A percentile compares a stretch with the other conserved stretches of the same genome.
phyloP scores from a whole-genome alignment of 2,888 invertebrate genomes.

The Pollenia angustigena region DNA sequence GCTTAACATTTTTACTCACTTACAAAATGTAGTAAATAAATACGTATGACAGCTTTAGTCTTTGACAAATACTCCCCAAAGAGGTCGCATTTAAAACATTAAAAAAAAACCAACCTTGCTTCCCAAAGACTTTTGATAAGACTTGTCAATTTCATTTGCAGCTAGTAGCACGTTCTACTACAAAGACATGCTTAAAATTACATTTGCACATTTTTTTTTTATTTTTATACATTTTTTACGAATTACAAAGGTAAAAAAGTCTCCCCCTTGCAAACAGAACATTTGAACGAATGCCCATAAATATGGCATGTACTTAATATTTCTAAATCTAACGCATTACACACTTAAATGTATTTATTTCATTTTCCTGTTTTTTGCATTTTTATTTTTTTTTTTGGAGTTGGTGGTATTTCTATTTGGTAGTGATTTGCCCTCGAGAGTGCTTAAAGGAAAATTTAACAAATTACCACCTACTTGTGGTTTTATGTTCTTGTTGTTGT shows the following conservation, averaged over 20 bases:
- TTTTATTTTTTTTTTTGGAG: slow-evolving; percentile 30
- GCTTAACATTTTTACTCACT: slow-evolving; percentile 34
- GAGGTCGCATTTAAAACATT: slow-evolving; percentile 52
- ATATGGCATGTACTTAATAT: slow-evolving; percentile 45
- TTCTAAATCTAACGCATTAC: slow-evolving; percentile 70
- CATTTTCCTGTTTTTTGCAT: slow-evolving; percentile 41
- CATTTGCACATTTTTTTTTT: slow-evolving; percentile 66
- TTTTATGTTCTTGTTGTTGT: slow-evolving; percentile 28
- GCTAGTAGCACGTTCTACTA: slow-evolving; percentile 59
- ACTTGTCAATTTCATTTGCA: slow-evolving; percentile 80
- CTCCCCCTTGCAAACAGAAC: slow-evolving; percentile 33
- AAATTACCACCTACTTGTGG: slow-evolving; percentile 75
- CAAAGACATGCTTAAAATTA: slow-evolving; percentile 62
- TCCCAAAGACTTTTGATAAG: slow-evolving; percentile 79
- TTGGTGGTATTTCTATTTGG: slow-evolving; percentile 56
- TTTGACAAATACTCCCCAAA: slow-evolving; percentile 71
- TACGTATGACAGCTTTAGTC: slow-evolving; percentile 39
- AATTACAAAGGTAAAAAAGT: slow-evolving; percentile 40
- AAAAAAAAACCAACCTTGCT: slow-evolving; percentile 76
- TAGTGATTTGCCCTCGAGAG: slow-evolving; percentile 75
- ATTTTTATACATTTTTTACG: neutral
- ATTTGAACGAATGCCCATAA: slow-evolving; percentile 40
- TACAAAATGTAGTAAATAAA: slow-evolving; percentile 8
- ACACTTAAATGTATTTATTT: slow-evolving; percentile 72
- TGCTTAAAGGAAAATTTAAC: slow-evolving; percentile 74